A percentile compares a stretch with the other conserved stretches of the same genome.
Conservation (phyloP, 2,888 invertebrate genomes). For the Protophormia terraenovae region DNA sequence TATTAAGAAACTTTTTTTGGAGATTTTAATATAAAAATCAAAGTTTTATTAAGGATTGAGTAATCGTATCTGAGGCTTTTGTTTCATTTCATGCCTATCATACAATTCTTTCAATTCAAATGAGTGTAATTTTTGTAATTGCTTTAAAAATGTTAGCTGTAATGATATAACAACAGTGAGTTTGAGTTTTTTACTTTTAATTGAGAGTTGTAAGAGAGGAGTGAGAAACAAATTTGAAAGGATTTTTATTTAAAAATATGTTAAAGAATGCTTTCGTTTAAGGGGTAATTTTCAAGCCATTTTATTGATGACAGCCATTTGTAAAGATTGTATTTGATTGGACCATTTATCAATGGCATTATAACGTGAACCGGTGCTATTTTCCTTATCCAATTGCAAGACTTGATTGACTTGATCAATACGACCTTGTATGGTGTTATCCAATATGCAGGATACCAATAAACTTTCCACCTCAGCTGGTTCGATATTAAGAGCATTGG, state of each 20-base stretch:
- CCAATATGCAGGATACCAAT: conserved; percentile 98
- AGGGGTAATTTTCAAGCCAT: conserved; percentile 86
- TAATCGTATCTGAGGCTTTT: too few relatives aligned
- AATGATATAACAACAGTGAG: too few relatives aligned
- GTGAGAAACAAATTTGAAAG: too few relatives aligned
- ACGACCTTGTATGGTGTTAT: conserved; percentile 93
- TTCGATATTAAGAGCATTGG: conserved; percentile 95
- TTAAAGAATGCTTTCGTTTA: conserved; percentile 24
- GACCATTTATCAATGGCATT: conserved; percentile 98
- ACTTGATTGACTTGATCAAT: conserved; percentile 98
- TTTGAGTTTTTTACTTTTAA: too few relatives aligned
- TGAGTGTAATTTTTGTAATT: too few relatives aligned
- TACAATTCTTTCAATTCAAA: too few relatives aligned
- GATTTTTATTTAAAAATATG: not conserved
- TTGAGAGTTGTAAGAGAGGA: too few relatives aligned
- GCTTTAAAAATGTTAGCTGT: too few relatives aligned
- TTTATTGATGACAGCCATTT: conserved; percentile 95
- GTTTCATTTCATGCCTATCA: too few relatives aligned
- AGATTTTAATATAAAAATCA: too few relatives aligned
- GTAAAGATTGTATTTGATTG: conserved; percentile 92
- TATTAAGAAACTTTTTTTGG: too few relatives aligned
- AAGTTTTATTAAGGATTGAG: too few relatives aligned
- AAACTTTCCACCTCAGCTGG: conserved; percentile 97
- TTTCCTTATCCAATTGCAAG: conserved; percentile 91
- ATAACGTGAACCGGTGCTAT: conserved; percentile 92